Evolutionary conservation across 2,113 vertebrate genomes (phyloP).

Genomic region (Neomonachus schauinslandi): DNA sequence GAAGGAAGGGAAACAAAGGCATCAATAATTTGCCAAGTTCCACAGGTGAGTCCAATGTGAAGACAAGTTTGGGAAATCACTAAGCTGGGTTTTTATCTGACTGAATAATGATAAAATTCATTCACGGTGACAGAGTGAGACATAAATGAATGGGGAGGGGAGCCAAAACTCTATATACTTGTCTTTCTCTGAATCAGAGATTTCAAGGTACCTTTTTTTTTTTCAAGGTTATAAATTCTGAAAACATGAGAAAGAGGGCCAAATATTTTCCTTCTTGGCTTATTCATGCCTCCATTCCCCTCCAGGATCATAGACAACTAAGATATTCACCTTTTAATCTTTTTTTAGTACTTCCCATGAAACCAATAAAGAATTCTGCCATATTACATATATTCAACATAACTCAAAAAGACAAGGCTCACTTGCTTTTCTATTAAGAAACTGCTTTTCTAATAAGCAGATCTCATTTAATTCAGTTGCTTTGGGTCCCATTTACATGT

Average conservation of each 20-base stretch:
- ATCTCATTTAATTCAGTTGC: slow-evolving; percentile 32
- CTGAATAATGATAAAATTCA: slow-evolving; percentile 39
- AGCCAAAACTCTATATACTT: not conserved
- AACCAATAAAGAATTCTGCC: slow-evolving; percentile 42
- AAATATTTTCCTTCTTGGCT: slow-evolving; percentile 47
- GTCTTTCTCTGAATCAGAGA: slow-evolving; percentile 31
- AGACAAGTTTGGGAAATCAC: slow-evolving; percentile 9
- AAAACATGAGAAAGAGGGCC: slow-evolving; percentile 32
- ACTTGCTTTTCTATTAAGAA: slow-evolving; percentile 53
- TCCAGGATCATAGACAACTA: slow-evolving; percentile 33
- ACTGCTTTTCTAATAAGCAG: not conserved
- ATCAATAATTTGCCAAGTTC: slow-evolving; percentile 24
- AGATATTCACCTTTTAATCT: slow-evolving; percentile 32
- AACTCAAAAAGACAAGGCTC: slow-evolving; percentile 42
- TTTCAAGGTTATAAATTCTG: slow-evolving; percentile 33
- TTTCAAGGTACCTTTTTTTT: slow-evolving; percentile 3
- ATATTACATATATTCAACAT: slow-evolving; percentile 23
- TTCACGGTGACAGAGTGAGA: not conserved
- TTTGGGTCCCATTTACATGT: not conserved
- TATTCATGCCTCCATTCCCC: slow-evolving; percentile 7
- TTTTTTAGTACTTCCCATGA: slow-evolving; percentile 26
- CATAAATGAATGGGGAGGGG: not conserved
- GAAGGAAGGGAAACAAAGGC: not conserved
- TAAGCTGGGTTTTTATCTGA: slow-evolving; percentile 29
- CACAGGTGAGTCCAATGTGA: not conserved